Conservation (phyloP, 2,888 invertebrate species). For the Chalcosyrphus nemorum region DNA sequence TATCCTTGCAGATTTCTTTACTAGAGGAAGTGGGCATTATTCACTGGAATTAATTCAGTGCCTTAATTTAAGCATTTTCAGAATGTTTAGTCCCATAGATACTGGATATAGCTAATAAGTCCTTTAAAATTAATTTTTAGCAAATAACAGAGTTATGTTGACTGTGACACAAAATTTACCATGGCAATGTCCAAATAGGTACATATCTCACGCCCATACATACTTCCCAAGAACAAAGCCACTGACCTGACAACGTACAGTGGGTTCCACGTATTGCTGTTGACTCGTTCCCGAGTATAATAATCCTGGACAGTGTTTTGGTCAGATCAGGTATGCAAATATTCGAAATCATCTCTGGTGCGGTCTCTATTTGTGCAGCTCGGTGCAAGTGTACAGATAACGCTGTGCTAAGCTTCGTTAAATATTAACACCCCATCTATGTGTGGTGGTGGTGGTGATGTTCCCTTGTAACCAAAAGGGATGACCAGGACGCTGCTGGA, state of each 20-base stretch:
- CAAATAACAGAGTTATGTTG: too few species aligned
- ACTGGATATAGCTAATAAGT: too few species aligned
- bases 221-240: too few species aligned
- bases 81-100: too few species aligned
- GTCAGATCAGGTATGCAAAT: slow-evolving; percentile 29
- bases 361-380: slow-evolving; percentile 21
- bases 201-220: not conserved
- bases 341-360: slow-evolving; percentile 38
- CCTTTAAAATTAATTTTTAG: too few species aligned
- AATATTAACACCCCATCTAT: slow-evolving; percentile 64
- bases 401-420: slow-evolving; percentile 39
- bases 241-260: not conserved
- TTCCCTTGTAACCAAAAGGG: not conserved
- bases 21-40: too few species aligned
- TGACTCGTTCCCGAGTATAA: not conserved
- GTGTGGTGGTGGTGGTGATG: not conserved
- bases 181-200: not conserved
- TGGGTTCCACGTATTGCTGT: not conserved
- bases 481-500: not conserved
- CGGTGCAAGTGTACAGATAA: slow-evolving; percentile 50
- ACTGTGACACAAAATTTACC: too few species aligned
- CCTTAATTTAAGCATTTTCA: too few species aligned
- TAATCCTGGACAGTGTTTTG: slow-evolving; percentile 16
- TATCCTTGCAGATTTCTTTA: too few species aligned
- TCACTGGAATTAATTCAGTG: too few species aligned